Conservation (phyloP, 2,888 invertebrate genomes). For the Leptodirus hochenwartii region DNA sequence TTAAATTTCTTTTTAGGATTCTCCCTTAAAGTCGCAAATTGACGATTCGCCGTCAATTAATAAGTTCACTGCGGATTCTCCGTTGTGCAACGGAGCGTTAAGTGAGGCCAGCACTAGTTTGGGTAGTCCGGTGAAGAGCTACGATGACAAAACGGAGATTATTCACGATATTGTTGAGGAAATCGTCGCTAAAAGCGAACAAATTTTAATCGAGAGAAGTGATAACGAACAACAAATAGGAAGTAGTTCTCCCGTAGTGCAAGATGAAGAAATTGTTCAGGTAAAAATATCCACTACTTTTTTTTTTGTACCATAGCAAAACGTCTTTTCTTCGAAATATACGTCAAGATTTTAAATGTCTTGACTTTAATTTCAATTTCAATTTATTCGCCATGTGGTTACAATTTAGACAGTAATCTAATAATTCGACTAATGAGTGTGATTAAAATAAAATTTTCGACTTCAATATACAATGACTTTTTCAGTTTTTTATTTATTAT, state of each 20-base stretch:
- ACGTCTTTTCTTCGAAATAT: too few relatives aligned
- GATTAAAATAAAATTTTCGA: too few relatives aligned
- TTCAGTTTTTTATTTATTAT: too few relatives aligned
- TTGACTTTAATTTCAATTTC: too few relatives aligned
- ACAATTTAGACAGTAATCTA: too few relatives aligned
- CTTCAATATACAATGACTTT: too few relatives aligned
- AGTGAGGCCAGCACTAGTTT: conserved; percentile 24
- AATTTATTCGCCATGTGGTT: too few relatives aligned
- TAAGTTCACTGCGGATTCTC: conserved; percentile 16
- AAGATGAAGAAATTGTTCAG: conserved; percentile 34
- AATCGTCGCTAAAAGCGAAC: conserved; percentile 32
- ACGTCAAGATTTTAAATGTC: too few relatives aligned
- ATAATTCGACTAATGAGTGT: too few relatives aligned
- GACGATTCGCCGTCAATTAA: conserved; percentile 16
- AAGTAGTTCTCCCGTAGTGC: conserved; percentile 27
- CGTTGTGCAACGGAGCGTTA: conserved; percentile 27
- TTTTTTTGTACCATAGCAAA: too few relatives aligned
- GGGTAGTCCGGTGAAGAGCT: conserved; percentile 21
- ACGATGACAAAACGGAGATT: conserved; percentile 22
- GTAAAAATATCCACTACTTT: too few relatives aligned
- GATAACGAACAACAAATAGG: conserved; percentile 10
- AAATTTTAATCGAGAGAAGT: conserved; percentile 26
- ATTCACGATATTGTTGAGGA: conserved; percentile 33
- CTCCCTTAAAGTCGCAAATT: conserved; percentile 23
- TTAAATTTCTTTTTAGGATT: too few relatives aligned